Conservation (phyloP, 2,797 vertebrate genomes). For the Pangasius larnaudii region DNA sequence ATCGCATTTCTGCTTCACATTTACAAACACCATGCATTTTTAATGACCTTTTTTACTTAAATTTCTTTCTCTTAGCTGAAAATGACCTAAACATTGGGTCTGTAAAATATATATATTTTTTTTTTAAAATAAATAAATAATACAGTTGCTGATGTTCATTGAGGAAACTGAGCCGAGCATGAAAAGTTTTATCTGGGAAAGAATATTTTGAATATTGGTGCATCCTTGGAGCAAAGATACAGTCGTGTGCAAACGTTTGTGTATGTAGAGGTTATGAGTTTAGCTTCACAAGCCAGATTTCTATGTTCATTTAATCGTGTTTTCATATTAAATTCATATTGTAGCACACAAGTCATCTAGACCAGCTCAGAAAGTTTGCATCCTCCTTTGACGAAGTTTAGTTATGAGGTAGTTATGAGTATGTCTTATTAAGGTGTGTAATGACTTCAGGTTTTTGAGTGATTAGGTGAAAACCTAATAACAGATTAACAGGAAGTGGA, state of each 20-base stretch:
- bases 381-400: too few relatives aligned
- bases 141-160: not conserved
- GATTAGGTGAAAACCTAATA: too few relatives aligned
- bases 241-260: not conserved
- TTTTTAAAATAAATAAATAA: not conserved
- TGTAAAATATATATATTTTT: not conserved
- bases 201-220: not conserved
- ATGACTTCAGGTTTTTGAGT: too few relatives aligned
- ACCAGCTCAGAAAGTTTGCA: too few relatives aligned
- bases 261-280: not conserved
- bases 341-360: not conserved
- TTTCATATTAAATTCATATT: not conserved
- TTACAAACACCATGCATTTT: constrained; percentile 3
- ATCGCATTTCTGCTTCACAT: not conserved
- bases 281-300: not conserved
- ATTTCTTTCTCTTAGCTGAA: not conserved
- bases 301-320: not conserved
- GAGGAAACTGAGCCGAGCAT: not conserved
- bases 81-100: not conserved
- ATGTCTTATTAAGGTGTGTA: not conserved
- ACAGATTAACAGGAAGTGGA: too few relatives aligned
- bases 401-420: not conserved
- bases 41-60: not conserved
- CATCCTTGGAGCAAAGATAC: not conserved
- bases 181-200: not conserved